Evolutionary conservation across 2,113 vertebrate genomes (phyloP).

Genomic region (Collichthys lucidus): DNA sequence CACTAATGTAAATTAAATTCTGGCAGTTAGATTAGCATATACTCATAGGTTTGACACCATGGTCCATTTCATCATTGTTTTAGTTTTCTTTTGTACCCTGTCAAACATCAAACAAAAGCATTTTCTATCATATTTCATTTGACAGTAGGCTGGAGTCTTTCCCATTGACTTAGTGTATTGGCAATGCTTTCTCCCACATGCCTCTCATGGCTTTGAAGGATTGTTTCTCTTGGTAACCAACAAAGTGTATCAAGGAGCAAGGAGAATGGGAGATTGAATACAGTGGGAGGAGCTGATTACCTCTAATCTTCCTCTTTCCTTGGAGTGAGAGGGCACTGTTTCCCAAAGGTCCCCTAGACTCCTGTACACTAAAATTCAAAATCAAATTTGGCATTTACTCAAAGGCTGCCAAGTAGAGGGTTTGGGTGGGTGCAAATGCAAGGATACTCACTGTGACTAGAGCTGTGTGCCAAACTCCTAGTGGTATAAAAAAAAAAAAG

Average conservation of each 20-base stretch:
- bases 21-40: background rate
- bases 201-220: slow-evolving; percentile 62
- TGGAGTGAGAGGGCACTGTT: slow-evolving; percentile 33
- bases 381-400: slow-evolving; percentile 54
- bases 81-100: slow-evolving; percentile 18
- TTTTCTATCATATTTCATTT: slow-evolving; percentile 41
- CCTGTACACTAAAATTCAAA: slow-evolving; percentile 22
- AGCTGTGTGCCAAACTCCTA: slow-evolving; percentile 15
- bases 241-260: slow-evolving; percentile 59
- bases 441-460: slow-evolving; percentile 4
- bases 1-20: slow-evolving; percentile 9
- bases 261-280: slow-evolving; percentile 61
- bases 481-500: background rate
- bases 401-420: slow-evolving; percentile 8
- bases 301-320: slow-evolving; percentile 61
- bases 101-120: slow-evolving; percentile 47
- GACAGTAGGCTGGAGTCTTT: slow-evolving; percentile 44
- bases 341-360: slow-evolving; percentile 36
- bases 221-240: slow-evolving; percentile 67
- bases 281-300: slow-evolving; percentile 64
- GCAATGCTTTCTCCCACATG: slow-evolving; percentile 41
- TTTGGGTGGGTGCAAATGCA: slow-evolving; percentile 16
- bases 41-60: background rate
- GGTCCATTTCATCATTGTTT: slow-evolving; percentile 16
- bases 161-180: slow-evolving; percentile 42